A percentile compares a stretch with the other conserved stretches of the same genome.
Conservation (phyloP, 1,140 invertebrate species). For the Diabrotica virgifera region DNA sequence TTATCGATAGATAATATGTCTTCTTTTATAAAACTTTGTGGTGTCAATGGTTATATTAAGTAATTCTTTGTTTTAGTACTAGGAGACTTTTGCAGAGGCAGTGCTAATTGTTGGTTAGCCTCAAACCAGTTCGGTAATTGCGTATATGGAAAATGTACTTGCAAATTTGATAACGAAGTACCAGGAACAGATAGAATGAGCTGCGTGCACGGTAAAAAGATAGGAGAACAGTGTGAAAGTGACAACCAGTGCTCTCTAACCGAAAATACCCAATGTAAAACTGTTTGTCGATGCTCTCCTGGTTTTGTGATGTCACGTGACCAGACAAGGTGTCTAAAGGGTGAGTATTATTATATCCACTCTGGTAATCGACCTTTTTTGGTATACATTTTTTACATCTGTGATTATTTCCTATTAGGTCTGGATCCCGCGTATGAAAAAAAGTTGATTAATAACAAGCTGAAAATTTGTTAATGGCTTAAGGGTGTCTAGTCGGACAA, state of each 20-base stretch:
- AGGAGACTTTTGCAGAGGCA: constrained; percentile 25
- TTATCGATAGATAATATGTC: no score
- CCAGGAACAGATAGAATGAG: constrained; percentile 23
- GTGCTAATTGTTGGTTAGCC: constrained; percentile 27
- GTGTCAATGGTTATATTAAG: neutral
- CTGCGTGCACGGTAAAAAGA: constrained; percentile 22
- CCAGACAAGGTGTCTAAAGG: constrained; percentile 27
- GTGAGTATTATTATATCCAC: constrained; percentile 12
- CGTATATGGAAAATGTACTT: constrained; percentile 25
- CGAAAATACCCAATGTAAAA: constrained; percentile 25
- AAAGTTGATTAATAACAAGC: no score
- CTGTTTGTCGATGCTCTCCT: constrained; percentile 26
- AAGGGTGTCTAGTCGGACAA: no score
- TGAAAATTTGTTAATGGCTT: no score
- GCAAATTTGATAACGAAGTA: constrained; percentile 21
- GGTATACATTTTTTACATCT: no score
- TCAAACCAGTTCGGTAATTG: constrained; percentile 28
- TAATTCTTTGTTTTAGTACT: constrained; percentile 21
- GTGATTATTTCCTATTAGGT: no score
- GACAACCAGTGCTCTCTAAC: constrained; percentile 26
- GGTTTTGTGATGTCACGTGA: constrained; percentile 29
- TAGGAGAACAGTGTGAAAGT: constrained; percentile 27
- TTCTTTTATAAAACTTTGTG: no score
- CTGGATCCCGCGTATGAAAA: no score
- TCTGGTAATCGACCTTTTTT: no score